Evolutionary conservation across 2,113 vertebrate species (phyloP).

Genomic region (Cyprinus carpio): DNA sequence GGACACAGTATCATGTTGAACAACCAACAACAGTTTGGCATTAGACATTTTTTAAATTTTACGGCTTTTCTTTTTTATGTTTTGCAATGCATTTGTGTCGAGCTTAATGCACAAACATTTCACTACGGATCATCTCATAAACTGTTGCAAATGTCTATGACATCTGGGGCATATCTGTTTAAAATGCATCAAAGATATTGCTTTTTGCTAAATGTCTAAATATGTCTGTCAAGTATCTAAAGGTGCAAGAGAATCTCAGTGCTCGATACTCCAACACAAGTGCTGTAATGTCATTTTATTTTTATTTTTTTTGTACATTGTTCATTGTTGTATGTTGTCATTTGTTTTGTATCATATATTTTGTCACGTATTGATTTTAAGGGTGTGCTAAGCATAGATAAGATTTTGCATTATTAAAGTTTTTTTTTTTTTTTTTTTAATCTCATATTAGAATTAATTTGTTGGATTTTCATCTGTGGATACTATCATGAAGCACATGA

Average conservation of each 20-base stretch:
- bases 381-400: conserved; percentile 41
- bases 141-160: conserved; percentile 22
- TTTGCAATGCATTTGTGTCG: conserved; percentile 27
- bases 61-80: neutral
- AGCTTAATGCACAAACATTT: conserved; percentile 26
- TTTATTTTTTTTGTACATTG: conserved; percentile 47
- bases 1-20: neutral
- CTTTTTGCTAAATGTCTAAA: conserved; percentile 15
- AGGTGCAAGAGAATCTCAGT: conserved; percentile 31
- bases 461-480: neutral
- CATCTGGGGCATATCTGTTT: conserved; percentile 18
- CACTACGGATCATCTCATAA: conserved; percentile 31
- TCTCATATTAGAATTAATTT: conserved; percentile 6
- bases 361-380: conserved; percentile 42
- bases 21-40: neutral
- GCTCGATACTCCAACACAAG: conserved; percentile 13
- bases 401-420: conserved; percentile 3
- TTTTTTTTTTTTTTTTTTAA: neutral
- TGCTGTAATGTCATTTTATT: neutral
- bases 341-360: conserved; percentile 63
- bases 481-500: neutral
- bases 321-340: conserved; percentile 55
- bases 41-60: neutral
- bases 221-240: conserved; percentile 30
- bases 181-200: neutral